Evolutionary conservation across 2,888 invertebrate species (phyloP).

Genomic region (Eilema caniola): DNA sequence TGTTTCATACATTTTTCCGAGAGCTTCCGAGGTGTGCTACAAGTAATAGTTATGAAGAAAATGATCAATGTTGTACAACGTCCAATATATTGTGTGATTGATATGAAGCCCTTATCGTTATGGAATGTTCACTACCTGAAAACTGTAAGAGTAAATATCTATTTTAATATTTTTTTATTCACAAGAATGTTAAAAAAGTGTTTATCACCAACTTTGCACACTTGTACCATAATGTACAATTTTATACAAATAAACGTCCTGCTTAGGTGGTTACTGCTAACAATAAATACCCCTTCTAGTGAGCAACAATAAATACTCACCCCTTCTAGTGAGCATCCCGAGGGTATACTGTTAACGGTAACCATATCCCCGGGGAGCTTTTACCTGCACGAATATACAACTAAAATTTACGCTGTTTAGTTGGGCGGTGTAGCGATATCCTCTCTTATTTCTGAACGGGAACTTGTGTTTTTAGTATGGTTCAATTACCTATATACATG

Average conservation of each 20-base stretch:
- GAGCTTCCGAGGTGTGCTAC: no score
- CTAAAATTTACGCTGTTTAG: background rate
- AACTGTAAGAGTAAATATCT: no score
- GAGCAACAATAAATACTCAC: background rate
- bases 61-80: no score
- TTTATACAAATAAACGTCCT: background rate
- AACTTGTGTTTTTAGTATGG: background rate
- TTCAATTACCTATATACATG: background rate
- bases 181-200: no score
- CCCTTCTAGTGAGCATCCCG: background rate
- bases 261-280: background rate
- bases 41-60: no score
- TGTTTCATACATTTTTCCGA: no score
- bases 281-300: background rate
- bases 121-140: no score
- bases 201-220: no score
- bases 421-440: background rate
- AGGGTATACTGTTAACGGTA: background rate
- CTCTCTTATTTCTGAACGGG: background rate
- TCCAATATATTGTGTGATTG: no score
- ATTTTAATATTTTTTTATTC: no score
- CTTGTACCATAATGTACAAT: no score
- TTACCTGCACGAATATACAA: slow-evolving; percentile 1
- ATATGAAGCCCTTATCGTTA: no score
- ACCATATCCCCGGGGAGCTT: background rate